Base-by-base conservation (phyloP, 2,113 vertebrate genomes). In the Varanus komodoensis region DNA sequence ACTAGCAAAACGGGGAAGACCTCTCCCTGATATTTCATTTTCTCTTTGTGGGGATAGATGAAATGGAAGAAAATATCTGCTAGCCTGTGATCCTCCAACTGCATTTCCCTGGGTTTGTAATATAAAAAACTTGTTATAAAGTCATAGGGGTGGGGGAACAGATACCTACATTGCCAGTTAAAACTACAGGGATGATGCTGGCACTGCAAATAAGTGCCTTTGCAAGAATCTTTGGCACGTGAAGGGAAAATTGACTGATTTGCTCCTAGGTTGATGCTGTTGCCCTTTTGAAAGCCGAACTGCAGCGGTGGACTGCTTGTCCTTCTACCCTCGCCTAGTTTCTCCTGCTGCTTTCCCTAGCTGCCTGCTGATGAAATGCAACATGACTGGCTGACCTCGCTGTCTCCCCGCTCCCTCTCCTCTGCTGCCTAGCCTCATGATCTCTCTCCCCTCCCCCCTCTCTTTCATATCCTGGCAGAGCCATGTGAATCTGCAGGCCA, bases 401-500 rank as follows among this genome's bases (percentile, higher is more conserved):
- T 32, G 61, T 32, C 38, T 68, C 64, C 12, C 83, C 91, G 93
- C 95, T 32, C 94, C 44, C 91, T 89, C 94, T 84, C 44, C 91
- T 89, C 94, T 84, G 74, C 86, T 15, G 7, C 79, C 9, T 79
- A 61, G 87, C 12, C 92, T 81, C 88, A 94, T 95, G 95, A 97
- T 94, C 86, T 97, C 97, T 85, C 89, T 89, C 86, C 97, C 97
- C n/a, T 91, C 91, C 27, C 91, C 91, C 38, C 81, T 23, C 54
- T 9, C 80, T n/a, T 52, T 75, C 89, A 96, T 89, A 92, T 93
- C 93, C 93, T 94, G 89, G 85, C 95, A 98, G 98, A 98, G 98
- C 97, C 98, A 97, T 92, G 96, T 98, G 97, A 97, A 96, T 92
- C 97, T 97, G 95, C 97, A 96, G 86, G 95, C 97, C 95, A 98